These are phyloP conservation scores for Eupeodes latifasciatus DNA, from an alignment of 2,888 invertebrate species.

Conservation along the genomic window DNA sequence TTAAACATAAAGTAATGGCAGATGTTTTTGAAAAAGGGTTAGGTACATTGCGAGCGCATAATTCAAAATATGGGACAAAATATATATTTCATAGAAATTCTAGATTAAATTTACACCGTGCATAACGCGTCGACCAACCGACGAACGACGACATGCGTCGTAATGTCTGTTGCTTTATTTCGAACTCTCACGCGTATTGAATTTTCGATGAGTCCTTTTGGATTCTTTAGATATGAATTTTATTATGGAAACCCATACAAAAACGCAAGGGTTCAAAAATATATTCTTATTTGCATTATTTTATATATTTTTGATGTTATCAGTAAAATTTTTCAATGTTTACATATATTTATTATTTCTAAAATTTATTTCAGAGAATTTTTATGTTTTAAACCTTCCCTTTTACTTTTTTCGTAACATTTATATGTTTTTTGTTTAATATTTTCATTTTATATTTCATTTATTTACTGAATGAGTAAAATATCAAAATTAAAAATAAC, in stretches of 20 bases:
- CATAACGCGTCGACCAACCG: not conserved
- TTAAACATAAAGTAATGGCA: constrained; percentile 59
- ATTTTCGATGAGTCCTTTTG: constrained; percentile 30
- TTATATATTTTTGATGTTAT: constrained; percentile 36
- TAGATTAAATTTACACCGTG: constrained; percentile 13
- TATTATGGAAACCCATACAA: not conserved
- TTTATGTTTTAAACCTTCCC: too few relatives aligned
- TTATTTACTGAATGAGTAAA: constrained; percentile 49
- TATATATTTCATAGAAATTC: constrained; percentile 22
- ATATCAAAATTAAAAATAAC: constrained; percentile 53
- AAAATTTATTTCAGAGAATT: not conserved
- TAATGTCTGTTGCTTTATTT: constrained; percentile 26
- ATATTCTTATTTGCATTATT: constrained; percentile 55
- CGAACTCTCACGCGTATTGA: constrained; percentile 44
- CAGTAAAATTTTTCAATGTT: constrained; percentile 18
- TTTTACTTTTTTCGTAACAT: too few relatives aligned
- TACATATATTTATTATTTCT: not conserved
- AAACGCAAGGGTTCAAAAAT: not conserved
- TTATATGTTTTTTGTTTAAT: not conserved
- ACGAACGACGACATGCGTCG: not conserved
- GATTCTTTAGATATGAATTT: constrained; percentile 13
- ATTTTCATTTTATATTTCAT: not conserved
- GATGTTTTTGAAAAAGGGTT: constrained; percentile 72
- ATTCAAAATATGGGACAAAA: constrained; percentile 50
- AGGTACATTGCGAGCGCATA: not conserved